Evolutionary conservation across 1,140 invertebrate species (phyloP).

Genomic region (Drosophila athabasca): DNA sequence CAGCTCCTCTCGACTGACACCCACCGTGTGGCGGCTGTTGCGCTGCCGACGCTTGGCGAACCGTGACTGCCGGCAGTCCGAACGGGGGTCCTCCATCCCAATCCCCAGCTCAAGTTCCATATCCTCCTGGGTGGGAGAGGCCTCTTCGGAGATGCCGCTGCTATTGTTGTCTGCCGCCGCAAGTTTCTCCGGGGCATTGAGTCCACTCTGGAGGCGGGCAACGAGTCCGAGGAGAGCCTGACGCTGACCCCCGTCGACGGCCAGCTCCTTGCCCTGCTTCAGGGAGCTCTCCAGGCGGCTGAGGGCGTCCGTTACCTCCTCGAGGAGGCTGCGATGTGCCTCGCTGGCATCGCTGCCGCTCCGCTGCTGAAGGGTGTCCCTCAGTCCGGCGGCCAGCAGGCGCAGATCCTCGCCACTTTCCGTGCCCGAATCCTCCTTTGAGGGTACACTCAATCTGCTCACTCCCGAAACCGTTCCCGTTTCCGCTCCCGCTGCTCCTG

Average conservation of each 20-base stretch:
- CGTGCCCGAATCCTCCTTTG: constrained; percentile 87
- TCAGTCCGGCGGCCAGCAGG: constrained; percentile 77
- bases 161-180: constrained; percentile 17
- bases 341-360: constrained; percentile 55
- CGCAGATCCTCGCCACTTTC: constrained; percentile 88
- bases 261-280: constrained; percentile 85
- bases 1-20: constrained; percentile 91
- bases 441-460: constrained; percentile 71
- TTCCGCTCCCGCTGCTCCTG: neutral
- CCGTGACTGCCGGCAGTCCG: constrained; percentile 62
- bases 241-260: constrained; percentile 85
- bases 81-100: constrained; percentile 13
- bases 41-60: constrained; percentile 84
- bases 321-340: constrained; percentile 85
- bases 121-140: neutral
- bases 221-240: constrained; percentile 89
- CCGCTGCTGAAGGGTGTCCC: constrained; percentile 74
- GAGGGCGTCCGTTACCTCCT: constrained; percentile 91
- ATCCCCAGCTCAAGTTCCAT: constrained; percentile 21
- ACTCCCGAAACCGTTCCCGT: constrained; percentile 29
- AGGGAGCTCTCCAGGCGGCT: constrained; percentile 89
- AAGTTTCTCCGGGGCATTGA: constrained; percentile 85
- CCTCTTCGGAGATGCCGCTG: constrained; percentile 44
- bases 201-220: constrained; percentile 89
- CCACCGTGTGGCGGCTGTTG: constrained; percentile 90